Base-by-base conservation (phyloP, 1,140 invertebrate species). In the Plutomurus gul region DNA sequence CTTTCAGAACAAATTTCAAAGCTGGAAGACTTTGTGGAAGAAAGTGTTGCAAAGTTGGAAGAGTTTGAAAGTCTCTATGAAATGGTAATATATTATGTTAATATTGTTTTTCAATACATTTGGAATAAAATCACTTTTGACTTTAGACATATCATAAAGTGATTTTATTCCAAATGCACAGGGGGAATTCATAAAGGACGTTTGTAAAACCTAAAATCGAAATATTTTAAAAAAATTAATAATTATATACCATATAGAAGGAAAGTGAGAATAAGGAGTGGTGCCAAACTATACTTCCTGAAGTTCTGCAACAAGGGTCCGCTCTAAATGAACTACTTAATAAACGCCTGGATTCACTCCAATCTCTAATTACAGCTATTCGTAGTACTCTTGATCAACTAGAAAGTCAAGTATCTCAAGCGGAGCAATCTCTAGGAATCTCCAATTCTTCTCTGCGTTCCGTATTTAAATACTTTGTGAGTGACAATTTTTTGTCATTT, bases 401-500 rank as follows among this genome's bases (percentile, higher is more conserved):
- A 16, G 80, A 81, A 51, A 70, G 27, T 36, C 71, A 81, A 49
- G 60, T 81, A 27, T 33, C 25, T 39, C 49, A 75, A 71, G 76
- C 80, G 0, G 80, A 81, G 73, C 37, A 65, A 49, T 49, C 47
- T 16, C 51, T 78, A 22, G 80, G 80, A 36, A 46, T 74, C 40
- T 37, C 77, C 25, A 75, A 47, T 49, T 77, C 80, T 10, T 47
- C 80, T 16, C 71, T 81, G 20, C 71, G 76, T 47, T 78, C 76
- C 13, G 76, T 78, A 8, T 51, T 81, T 33, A 81, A 77, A 47
- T 81, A 81, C 47, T 81, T 81, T 56, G 80, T 81, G 76, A 81
- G 80, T 49, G 8, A 60, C 33, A 33, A 60, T 60, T 25, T 30
- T 7, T 60, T 60, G 27, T 10, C 27, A 60, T n/a, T n/a, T n/a